Evolutionary conservation across 2,113 vertebrate genomes (phyloP).

Genomic region (Notothenia rossii): DNA sequence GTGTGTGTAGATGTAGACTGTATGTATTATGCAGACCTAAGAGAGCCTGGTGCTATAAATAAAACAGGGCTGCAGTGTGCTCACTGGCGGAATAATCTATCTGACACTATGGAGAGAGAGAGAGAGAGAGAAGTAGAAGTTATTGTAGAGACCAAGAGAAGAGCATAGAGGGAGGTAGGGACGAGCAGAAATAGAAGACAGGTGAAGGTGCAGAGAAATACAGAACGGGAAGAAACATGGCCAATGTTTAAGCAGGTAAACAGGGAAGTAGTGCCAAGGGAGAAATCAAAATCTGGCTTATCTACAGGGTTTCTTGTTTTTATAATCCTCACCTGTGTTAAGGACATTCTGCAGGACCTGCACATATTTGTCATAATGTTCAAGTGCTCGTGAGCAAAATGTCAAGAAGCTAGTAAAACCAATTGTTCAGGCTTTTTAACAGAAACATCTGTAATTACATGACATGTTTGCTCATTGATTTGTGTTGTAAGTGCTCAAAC

Average conservation of each 20-base stretch:
- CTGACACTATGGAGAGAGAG: slow-evolving; percentile 78
- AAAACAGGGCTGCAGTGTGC: slow-evolving; percentile 80
- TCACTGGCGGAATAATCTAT: slow-evolving; percentile 82
- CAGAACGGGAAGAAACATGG: slow-evolving; percentile 12
- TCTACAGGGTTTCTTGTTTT: slow-evolving; percentile 2
- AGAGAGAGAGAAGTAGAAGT: slow-evolving; percentile 51
- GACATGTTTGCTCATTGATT: background rate
- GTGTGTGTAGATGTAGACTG: slow-evolving; percentile 63
- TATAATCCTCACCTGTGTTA: no score
- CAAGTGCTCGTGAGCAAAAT: slow-evolving; percentile 38
- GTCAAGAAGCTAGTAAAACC: slow-evolving; percentile 10
- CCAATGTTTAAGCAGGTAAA: background rate
- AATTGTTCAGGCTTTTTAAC: background rate
- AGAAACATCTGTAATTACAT: background rate
- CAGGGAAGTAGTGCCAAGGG: background rate
- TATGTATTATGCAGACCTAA: slow-evolving; percentile 82
- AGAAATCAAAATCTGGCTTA: slow-evolving; percentile 8
- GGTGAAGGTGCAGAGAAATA: slow-evolving; percentile 23
- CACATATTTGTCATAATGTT: slow-evolving; percentile 22
- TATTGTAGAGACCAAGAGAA: slow-evolving; percentile 32
- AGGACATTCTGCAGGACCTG: background rate
- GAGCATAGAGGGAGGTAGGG: slow-evolving; percentile 10
- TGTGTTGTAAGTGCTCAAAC: background rate
- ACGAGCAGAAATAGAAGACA: slow-evolving; percentile 24
- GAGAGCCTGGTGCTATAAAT: slow-evolving; percentile 83